Base-by-base conservation (phyloP, 2,113 vertebrate species). In the Sula dactylatra region DNA sequence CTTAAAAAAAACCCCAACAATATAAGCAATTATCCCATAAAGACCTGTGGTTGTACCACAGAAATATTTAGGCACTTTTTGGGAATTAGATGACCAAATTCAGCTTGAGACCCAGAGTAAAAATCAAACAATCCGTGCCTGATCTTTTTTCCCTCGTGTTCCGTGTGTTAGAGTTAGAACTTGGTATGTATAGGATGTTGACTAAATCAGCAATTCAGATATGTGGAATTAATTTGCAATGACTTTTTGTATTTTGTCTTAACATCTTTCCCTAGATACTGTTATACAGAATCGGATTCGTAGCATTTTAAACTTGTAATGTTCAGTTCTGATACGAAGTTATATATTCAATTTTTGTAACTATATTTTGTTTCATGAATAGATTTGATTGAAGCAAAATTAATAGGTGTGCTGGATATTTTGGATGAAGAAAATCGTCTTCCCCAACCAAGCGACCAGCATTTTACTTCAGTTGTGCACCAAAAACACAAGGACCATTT, bases 351-450 rank as follows among this genome's bases (percentile, higher is more conserved):
- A 2, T 17, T 95, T 95, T 89, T 8, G 0, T 77, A 61, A 94
- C 38, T 45, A 7, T 70, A 16, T 82, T 90, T 83, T 92, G 34
- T 61, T 94, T 82, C 82, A 38, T 65, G 74, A 95, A 95, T 97
- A 99, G 99, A 99, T 98, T 98, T 99, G 97, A 99, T 99, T 98
- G 99, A 99, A 98, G 98, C 98, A 22, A 99, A 99, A 94, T 88
- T 99, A 94, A 96, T 99, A 82, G 99, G 99, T 40, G 98, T 99
- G 65, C 97, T 99, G 97, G 99, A 99, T 98, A 99, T 99, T 97
- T 97, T 99, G 98, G 99, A 99, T 97, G 99, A 99, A 98, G 99
- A 99, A 98, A 99, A 99, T 95, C 98, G 99, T 19, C 99, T 99
- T 88, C 99, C 99, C 61, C 99, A 99, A 27, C 99, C 99, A 77